phyloP scores from a whole-genome alignment of 2,888 invertebrate species.

The Dynastes maya region DNA sequence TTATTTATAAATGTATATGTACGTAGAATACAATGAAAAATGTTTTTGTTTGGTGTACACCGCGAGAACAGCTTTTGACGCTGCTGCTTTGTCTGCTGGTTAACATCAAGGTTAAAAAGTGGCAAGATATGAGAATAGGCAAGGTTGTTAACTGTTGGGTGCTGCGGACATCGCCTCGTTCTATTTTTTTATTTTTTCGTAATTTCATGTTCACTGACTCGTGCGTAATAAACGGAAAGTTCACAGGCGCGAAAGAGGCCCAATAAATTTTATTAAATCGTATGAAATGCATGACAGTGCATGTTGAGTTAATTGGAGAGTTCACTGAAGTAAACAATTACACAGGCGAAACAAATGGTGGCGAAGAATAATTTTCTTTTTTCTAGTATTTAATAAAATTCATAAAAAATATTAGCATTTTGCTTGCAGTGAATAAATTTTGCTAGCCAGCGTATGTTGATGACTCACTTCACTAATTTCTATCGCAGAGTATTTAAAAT shows the following conservation, averaged over 20 bases:
- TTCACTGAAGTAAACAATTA: too few relatives aligned
- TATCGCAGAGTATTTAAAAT: too few relatives aligned
- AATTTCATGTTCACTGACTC: constrained; percentile 12
- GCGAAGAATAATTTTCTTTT: too few relatives aligned
- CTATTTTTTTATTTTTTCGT: constrained; percentile 11
- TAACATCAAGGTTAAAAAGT: constrained; percentile 30
- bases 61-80: background rate
- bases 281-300: background rate
- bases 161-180: background rate
- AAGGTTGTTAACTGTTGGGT: constrained; percentile 38
- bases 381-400: too few relatives aligned
- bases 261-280: constrained; percentile 14
- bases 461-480: too few relatives aligned
- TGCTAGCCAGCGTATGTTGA: too few relatives aligned
- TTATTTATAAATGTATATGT: background rate
- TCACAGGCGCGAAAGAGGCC: background rate
- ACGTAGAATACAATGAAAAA: background rate
- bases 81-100: constrained; percentile 33
- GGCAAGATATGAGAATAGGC: constrained; percentile 30
- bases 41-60: background rate
- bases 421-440: too few relatives aligned
- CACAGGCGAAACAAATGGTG: too few relatives aligned
- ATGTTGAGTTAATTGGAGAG: too few relatives aligned
- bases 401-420: too few relatives aligned
- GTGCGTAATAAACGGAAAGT: background rate